These are phyloP conservation scores for Anarhynchus alexandrinus DNA, from an alignment of 2,113 vertebrate genomes.

Conservation along the genomic window DNA sequence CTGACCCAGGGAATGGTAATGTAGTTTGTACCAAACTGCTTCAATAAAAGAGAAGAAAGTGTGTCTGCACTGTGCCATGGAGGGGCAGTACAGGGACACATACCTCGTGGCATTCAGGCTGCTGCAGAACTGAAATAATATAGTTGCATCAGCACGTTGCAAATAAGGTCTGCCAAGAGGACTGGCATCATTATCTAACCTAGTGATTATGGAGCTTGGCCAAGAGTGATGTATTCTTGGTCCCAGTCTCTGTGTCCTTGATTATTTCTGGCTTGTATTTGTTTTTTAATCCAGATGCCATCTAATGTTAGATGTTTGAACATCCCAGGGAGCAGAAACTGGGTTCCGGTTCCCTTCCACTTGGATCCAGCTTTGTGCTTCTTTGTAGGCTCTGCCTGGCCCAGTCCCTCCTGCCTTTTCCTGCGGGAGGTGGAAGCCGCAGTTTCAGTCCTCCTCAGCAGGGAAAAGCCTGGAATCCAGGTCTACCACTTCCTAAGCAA, in stretches of 20 bases:
- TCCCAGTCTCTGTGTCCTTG: conserved; percentile 3
- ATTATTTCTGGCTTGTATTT: conserved; percentile 33
- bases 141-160: not conserved
- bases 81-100: not conserved
- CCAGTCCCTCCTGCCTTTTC: not conserved
- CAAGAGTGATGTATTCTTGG: conserved; percentile 9
- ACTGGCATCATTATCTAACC: conserved; percentile 5
- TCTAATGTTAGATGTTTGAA: not conserved
- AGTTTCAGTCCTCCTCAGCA: not conserved
- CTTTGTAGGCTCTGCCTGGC: not conserved
- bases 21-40: not conserved
- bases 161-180: conserved; percentile 23
- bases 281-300: not conserved
- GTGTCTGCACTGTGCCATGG: not conserved
- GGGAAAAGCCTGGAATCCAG: conserved; percentile 21
- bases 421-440: not conserved
- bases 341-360: not conserved
- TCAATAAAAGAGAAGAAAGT: not conserved
- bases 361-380: not conserved
- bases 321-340: not conserved
- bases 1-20: not conserved
- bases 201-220: conserved; percentile 13
- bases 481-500: conserved; percentile 19
- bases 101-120: not conserved
- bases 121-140: not conserved